phyloP scores from a whole-genome alignment of 2,888 invertebrate species.

The Allophyes oxyacanthae region DNA sequence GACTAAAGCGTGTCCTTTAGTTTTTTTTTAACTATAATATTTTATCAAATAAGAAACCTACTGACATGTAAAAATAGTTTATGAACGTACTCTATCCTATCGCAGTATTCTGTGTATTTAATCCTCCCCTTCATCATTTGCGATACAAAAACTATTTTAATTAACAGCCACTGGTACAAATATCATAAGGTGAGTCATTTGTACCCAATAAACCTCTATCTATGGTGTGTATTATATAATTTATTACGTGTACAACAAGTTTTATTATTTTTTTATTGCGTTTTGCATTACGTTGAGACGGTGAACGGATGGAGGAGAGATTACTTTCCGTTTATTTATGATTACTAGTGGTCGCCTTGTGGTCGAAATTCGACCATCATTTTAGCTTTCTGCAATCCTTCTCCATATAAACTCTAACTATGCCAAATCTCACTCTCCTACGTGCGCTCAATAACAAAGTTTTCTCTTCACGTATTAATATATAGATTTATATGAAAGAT shows the following conservation, averaged over 20 bases:
- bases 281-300: conserved; percentile 12
- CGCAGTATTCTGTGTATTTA: conserved; percentile 8
- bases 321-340: background rate
- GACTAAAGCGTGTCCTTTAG: no score
- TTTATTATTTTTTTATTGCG: conserved; percentile 15
- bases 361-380: no score
- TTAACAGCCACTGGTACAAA: conserved; percentile 32
- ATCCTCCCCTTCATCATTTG: conserved; percentile 6
- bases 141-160: conserved; percentile 41
- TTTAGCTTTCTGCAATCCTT: no score
- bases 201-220: conserved; percentile 64
- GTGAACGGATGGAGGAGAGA: background rate
- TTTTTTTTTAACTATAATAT: no score
- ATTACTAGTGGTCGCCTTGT: no score
- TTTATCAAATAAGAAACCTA: no score
- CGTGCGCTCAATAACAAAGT: no score
- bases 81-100: background rate
- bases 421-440: no score
- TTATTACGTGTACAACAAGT: conserved; percentile 50
- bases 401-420: no score
- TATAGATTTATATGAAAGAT: no score
- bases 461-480: no score
- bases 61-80: no score
- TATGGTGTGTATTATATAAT: conserved; percentile 61
- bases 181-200: conserved; percentile 57